These are phyloP conservation scores for Caenorhabditis zanzibari DNA, from an alignment of 2,888 invertebrate species.

Conservation along the genomic window DNA sequence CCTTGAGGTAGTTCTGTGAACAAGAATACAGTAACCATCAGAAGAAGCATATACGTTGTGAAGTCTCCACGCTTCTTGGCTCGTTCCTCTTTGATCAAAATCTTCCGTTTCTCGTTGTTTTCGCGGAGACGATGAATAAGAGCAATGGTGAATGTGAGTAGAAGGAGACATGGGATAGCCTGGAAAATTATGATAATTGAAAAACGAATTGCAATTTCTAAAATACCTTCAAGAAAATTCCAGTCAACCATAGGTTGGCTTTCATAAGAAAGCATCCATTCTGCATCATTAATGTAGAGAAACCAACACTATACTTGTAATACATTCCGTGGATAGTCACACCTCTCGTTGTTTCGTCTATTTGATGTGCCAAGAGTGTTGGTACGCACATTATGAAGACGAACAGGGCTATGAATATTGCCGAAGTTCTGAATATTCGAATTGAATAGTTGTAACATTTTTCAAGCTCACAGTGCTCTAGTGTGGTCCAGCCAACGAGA, in stretches of 20 bases:
- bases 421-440: conserved; percentile 66
- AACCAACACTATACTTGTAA: conserved; percentile 67
- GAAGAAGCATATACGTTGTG: conserved; percentile 86
- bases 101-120: conserved; percentile 71
- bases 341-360: conserved; percentile 58
- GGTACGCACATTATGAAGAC: conserved; percentile 75
- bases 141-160: conserved; percentile 73
- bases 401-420: conserved; percentile 66
- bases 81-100: conserved; percentile 72
- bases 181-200: conserved; percentile 35
- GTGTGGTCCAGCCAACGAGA: conserved; percentile 68
- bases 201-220: no score
- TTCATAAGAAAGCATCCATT: conserved; percentile 75
- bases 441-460: no score
- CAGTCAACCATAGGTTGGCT: conserved; percentile 78
- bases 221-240: conserved; percentile 71
- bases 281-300: conserved; percentile 71
- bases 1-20: conserved; percentile 88
- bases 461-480: conserved; percentile 67
- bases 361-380: conserved; percentile 74
- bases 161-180: conserved; percentile 72
- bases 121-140: conserved; percentile 68
- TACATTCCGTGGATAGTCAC: conserved; percentile 40
- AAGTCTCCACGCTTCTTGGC: conserved; percentile 68
- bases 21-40: conserved; percentile 89